A percentile compares a stretch with the other conserved stretches of the same genome.
These are phyloP conservation scores for Coregonus ussuriensis DNA, from an alignment of 2,797 vertebrate species.

Conservation along the genomic window DNA sequence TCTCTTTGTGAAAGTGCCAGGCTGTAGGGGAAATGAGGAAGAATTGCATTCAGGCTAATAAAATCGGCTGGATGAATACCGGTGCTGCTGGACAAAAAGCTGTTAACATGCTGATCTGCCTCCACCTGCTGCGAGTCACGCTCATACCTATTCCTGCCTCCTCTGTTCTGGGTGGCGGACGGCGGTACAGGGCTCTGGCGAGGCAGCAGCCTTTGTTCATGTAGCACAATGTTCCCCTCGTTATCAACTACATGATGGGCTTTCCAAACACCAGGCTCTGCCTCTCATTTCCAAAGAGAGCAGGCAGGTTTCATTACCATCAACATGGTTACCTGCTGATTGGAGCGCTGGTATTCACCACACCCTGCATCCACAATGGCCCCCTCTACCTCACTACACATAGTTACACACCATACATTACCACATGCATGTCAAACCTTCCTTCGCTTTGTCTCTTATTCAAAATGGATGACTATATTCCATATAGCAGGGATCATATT, in stretches of 20 bases:
- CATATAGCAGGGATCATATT: slow-evolving; percentile 6
- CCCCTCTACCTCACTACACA: not conserved
- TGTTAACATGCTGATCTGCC: slow-evolving; percentile 49
- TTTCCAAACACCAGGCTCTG: slow-evolving; percentile 19
- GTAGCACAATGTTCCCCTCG: slow-evolving; percentile 21
- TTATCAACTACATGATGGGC: slow-evolving; percentile 34
- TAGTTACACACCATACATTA: not conserved
- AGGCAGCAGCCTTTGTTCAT: slow-evolving; percentile 20
- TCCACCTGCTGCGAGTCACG: slow-evolving; percentile 35
- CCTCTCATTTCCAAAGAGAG: slow-evolving; percentile 20
- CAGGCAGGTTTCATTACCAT: slow-evolving; percentile 31
- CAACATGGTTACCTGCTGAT: slow-evolving; percentile 26
- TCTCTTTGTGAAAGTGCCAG: slow-evolving; percentile 29
- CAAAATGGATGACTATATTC: not conserved
- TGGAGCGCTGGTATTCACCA: slow-evolving; percentile 1
- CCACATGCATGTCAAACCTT: not conserved
- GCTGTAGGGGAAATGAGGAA: slow-evolving; percentile 28
- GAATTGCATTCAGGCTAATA: slow-evolving; percentile 47
- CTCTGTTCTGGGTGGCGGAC: slow-evolving; percentile 2
- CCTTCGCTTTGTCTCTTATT: not conserved
- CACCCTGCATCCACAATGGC: not conserved
- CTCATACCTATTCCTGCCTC: slow-evolving; percentile 34
- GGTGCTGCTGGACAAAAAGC: slow-evolving; percentile 40
- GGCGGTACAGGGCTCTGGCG: not conserved
- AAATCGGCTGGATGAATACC: slow-evolving; percentile 34